Conservation (phyloP, 2,797 vertebrate species). For the Falco berigora region DNA sequence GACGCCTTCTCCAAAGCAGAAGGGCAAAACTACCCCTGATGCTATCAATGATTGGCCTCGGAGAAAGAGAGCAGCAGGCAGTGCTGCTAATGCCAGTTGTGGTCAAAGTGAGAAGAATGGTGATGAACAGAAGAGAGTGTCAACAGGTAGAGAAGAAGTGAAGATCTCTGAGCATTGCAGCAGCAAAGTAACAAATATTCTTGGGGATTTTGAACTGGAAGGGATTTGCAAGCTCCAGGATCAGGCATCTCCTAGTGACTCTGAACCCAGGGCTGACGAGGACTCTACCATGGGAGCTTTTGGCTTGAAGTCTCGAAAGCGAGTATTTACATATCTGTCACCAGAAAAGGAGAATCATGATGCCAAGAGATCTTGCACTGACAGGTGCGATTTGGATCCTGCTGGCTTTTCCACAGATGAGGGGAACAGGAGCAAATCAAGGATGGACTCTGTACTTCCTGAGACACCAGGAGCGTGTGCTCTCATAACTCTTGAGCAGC, state of each 20-base stretch:
- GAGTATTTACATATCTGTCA: neutral
- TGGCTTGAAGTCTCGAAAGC: constrained; percentile 64
- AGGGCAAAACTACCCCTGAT: constrained; percentile 83
- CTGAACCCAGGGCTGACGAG: constrained; percentile 24
- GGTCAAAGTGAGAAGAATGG: constrained; percentile 43
- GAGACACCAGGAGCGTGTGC: neutral
- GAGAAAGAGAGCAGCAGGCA: constrained; percentile 80
- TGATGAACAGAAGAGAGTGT: constrained; percentile 26
- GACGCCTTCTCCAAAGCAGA: constrained; percentile 88
- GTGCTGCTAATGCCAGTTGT: neutral
- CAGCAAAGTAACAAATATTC: neutral
- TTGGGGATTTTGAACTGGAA: constrained; percentile 85
- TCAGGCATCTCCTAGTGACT: constrained; percentile 56
- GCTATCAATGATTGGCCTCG: constrained; percentile 91
- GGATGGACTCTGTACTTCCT: neutral
- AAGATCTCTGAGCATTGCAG: neutral
- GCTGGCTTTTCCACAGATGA: constrained; percentile 43
- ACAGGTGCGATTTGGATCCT: neutral
- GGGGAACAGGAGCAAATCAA: neutral
- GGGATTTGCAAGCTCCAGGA: constrained; percentile 81
- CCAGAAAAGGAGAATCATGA: neutral
- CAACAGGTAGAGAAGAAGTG: neutral
- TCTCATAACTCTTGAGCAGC: neutral
- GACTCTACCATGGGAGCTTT: constrained; percentile 1
- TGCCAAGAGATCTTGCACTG: constrained; percentile 48